Base-by-base conservation (phyloP, 2,113 vertebrate genomes). In the Thalassarche chlororhynchos region DNA sequence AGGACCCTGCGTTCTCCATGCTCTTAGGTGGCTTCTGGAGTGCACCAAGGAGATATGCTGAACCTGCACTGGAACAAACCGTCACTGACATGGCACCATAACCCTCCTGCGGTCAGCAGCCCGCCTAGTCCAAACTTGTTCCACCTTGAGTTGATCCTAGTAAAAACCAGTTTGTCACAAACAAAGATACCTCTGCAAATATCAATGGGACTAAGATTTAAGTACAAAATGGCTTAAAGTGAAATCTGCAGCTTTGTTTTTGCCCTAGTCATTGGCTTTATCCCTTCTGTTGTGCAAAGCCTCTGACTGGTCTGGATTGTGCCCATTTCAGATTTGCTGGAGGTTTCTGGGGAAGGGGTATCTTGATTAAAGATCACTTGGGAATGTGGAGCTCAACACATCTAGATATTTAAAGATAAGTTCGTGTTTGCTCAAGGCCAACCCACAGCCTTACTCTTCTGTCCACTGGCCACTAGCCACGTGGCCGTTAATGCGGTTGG, bases 401-500 rank as follows among this genome's bases (percentile, higher is more conserved):
- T 80, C 90, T 96, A 97, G 93, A 61, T 76, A 95, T n/a, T 90
- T 49, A 88, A 82, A 96, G 85, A 92, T 6, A 87, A 96, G 97
- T 98, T 87, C 81, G 12, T 90, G 92, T 93, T 74, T 92, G 87
- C 93, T 84, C 17, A 71, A 74, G 97, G 93, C 84, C 84, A 70
- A 21, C n/a, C 62, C 91, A 64, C 2, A 26, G 87, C 72, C 58
- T 93, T 95, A 88, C 58, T 96, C 98, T 84, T 98, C 98, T 83
- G 94, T 96, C 98, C 98, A 98, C 72, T 97, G 95, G 87, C 96
- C 98, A 21, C 96, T 61, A 29, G 97, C 81, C 89, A 98, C 95
- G 68, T 99, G 99, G 90, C 99, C 99, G 8, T 99, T 99, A 29
- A 98, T 97, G 90, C 98, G 98, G 85, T 99, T 99, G 96, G 99